Evolutionary conservation across 2,888 invertebrate genomes (phyloP), one percentile per base, ranked within the genome.

Genomic region (Drosophila neotestacea): DNA sequence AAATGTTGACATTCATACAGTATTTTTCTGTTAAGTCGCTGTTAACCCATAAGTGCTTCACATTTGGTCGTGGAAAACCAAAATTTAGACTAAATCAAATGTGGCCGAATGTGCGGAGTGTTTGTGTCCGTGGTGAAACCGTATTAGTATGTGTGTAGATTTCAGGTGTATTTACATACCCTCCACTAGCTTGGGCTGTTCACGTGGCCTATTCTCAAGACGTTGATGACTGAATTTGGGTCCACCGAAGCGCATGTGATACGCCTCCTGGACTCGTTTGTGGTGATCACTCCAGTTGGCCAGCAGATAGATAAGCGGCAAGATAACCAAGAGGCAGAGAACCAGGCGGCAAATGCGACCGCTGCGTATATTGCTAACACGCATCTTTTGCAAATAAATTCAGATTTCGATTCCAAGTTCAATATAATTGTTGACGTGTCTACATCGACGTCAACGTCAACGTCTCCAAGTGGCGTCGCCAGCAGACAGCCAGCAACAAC

Each of bases 251-350:
- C 90, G 89, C 1, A 79, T 64, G 46, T 89, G 87, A 66, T 91
- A 91, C 0, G 84, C 91, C 48, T 91, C 91, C 75, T 86, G 89
- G 42, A 90, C 89, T 11, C 88, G 89, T 74, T 81, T 92, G 79
- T 94, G 93, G 48, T 93, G 93, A 81, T 92, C 93, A 42, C 94
- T 93, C 93, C 95, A 95, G 73, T 93, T 94, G 76, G 94, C 93
- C 68, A 96, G 91, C 79, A 95, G 93, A 91, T 95, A 95, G 60
- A 96, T 90, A 63, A 96, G 90, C 78, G 95, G 92, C 80, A 95
- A 77, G 71, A 95, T 92, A 73, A 95, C 92, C 75, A 93, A 91
- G 79, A 94, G 93, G 58, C 93, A 93, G 55, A 93, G 91, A 10
- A 91, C 91, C 77, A 95, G 92, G 75, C 95, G 94, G 77, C 94